Conservation (phyloP, 2,797 vertebrate species). For the Fringilla coelebs region DNA sequence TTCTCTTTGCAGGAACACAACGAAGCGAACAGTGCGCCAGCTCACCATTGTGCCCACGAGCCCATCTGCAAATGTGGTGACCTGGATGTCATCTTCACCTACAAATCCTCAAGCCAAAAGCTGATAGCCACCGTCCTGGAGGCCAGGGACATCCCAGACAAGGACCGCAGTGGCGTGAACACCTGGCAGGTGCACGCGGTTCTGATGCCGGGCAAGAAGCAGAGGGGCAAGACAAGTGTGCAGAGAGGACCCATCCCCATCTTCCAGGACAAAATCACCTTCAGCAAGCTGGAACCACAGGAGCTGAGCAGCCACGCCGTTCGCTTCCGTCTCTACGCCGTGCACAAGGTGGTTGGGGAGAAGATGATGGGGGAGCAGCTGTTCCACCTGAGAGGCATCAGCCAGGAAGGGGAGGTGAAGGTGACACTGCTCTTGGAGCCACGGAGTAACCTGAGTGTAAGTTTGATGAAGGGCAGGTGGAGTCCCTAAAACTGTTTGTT, state of each 20-base stretch:
- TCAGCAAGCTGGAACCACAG: conserved; percentile 81
- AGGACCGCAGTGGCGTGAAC: conserved; percentile 88
- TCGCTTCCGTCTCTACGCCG: conserved; percentile 91
- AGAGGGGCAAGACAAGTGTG: conserved; percentile 85
- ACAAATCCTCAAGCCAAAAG: conserved; percentile 80
- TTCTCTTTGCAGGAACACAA: conserved; percentile 73
- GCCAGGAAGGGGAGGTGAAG: conserved; percentile 74
- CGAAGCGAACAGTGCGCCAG: conserved; percentile 25
- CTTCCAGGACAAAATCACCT: conserved; percentile 89
- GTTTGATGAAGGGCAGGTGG: background rate
- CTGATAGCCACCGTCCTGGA: conserved; percentile 81
- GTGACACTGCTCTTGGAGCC: conserved; percentile 88
- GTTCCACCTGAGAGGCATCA: conserved; percentile 80
- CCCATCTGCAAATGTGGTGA: conserved; percentile 91
- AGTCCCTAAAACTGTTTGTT: background rate
- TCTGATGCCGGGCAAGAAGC: conserved; percentile 89
- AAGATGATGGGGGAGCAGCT: conserved; percentile 94
- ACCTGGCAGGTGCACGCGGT: conserved; percentile 92
- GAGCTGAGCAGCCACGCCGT: conserved; percentile 81
- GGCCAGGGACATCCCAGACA: conserved; percentile 88
- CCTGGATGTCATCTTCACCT: conserved; percentile 84
- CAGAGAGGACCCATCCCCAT: conserved; percentile 83
- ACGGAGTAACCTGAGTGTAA: conserved; percentile 89
- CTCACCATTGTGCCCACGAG: conserved; percentile 30
- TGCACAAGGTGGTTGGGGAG: conserved; percentile 84